Conservation (phyloP, 2,113 vertebrate species). For the Tenrec ecaudatus region DNA sequence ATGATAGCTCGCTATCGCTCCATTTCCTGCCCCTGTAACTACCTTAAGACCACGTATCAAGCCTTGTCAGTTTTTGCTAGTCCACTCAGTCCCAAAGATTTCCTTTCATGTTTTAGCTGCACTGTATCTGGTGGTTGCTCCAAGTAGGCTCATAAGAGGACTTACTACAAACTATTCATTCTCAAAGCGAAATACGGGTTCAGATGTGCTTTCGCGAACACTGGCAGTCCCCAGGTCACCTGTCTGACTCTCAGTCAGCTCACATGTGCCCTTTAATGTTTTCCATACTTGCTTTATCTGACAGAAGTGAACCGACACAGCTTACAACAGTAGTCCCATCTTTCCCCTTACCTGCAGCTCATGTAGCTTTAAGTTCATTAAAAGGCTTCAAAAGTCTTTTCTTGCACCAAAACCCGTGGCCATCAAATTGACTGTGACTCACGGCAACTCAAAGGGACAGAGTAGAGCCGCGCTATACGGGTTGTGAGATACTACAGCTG, state of each 20-base stretch:
- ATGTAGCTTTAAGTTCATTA: too few species aligned
- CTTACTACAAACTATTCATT: slow-evolving; percentile 12
- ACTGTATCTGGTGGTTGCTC: neutral
- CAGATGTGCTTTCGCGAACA: slow-evolving; percentile 9
- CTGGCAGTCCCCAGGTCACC: too few species aligned
- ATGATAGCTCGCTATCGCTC: neutral
- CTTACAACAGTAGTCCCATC: too few species aligned
- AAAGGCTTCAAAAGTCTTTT: too few species aligned
- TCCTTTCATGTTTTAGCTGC: neutral
- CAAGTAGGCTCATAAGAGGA: slow-evolving; percentile 2
- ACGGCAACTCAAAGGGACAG: too few species aligned
- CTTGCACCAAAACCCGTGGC: neutral
- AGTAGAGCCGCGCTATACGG: too few species aligned
- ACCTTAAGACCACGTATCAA: neutral
- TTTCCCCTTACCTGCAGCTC: too few species aligned
- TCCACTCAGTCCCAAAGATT: neutral
- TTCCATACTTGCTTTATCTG: neutral
- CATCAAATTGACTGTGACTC: too few species aligned
- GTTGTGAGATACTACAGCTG: too few species aligned
- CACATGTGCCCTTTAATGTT: neutral
- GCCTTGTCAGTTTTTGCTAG: slow-evolving; percentile 44
- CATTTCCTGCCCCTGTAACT: slow-evolving; percentile 14
- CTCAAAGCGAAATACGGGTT: slow-evolving; percentile 36
- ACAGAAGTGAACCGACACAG: neutral
- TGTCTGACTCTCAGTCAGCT: neutral